phyloP scores from a whole-genome alignment of 2,113 vertebrate species.

The Mystacornis crossleyi region DNA sequence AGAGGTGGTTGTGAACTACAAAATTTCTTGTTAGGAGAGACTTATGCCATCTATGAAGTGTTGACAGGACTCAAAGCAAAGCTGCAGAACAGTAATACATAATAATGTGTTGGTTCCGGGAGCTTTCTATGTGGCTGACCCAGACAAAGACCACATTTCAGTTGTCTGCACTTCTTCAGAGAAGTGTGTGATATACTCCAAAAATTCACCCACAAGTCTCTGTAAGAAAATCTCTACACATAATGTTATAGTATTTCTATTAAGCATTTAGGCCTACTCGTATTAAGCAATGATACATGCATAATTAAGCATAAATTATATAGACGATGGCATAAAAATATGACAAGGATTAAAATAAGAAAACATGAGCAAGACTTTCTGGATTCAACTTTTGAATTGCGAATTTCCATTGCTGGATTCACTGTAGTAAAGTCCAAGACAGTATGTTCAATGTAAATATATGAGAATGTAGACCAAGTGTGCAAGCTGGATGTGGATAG shows the following conservation, averaged over 20 bases:
- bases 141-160: background rate
- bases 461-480: background rate
- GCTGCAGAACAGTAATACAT: background rate
- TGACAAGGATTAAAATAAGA: background rate
- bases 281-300: background rate
- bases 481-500: background rate
- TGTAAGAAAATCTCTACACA: background rate
- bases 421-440: background rate
- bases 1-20: background rate
- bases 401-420: background rate
- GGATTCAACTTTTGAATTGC: background rate
- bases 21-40: background rate
- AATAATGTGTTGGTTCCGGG: background rate
- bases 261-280: background rate
- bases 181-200: background rate
- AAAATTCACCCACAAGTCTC: background rate
- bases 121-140: background rate
- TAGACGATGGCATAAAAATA: background rate
- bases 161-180: background rate
- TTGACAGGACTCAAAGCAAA: background rate
- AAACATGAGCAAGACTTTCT: background rate
- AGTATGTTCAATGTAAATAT: background rate
- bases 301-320: background rate
- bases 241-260: background rate
- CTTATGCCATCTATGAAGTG: background rate